phyloP scores from a whole-genome alignment of 2,888 invertebrate genomes.

The Tetropium fuscum region DNA sequence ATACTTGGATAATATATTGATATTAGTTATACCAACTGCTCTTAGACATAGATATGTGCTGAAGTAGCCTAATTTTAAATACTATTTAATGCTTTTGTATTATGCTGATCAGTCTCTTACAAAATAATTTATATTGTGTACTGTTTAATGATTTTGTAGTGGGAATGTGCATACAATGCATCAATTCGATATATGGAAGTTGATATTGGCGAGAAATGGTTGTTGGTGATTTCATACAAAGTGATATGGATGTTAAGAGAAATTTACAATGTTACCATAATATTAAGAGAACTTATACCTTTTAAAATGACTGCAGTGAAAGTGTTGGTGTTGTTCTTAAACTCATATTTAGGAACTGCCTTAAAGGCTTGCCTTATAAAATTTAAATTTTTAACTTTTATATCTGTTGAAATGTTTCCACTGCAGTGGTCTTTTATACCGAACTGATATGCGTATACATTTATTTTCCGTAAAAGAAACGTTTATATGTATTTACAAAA shows the following conservation, averaged over 20 bases:
- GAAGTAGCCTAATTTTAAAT: too few relatives aligned
- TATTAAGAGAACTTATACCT: constrained; percentile 41
- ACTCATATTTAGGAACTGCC: constrained; percentile 55
- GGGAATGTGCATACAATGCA: constrained; percentile 9
- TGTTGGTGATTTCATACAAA: constrained; percentile 40
- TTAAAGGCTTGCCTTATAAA: constrained; percentile 62
- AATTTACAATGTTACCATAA: constrained; percentile 50
- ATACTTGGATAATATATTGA: too few relatives aligned
- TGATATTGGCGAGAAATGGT: constrained; percentile 41
- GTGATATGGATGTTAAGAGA: constrained; percentile 48
- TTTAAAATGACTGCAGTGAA: constrained; percentile 51
- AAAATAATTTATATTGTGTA: too few relatives aligned
- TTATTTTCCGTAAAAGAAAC: constrained; percentile 50
- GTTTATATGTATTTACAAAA: constrained; percentile 58
- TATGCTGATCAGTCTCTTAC: too few relatives aligned
- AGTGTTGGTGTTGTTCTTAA: constrained; percentile 47
- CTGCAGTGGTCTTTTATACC: constrained; percentile 48
- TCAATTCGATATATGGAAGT: constrained; percentile 43
- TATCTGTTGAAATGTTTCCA: constrained; percentile 55
- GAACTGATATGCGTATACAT: constrained; percentile 42
- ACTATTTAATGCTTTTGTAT: not conserved
- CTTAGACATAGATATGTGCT: too few relatives aligned
- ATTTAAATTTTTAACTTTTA: constrained; percentile 59
- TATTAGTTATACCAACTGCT: too few relatives aligned
- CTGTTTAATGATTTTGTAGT: constrained; percentile 9